phyloP scores from a whole-genome alignment of 2,888 invertebrate genomes.

The Philaethria dido region DNA sequence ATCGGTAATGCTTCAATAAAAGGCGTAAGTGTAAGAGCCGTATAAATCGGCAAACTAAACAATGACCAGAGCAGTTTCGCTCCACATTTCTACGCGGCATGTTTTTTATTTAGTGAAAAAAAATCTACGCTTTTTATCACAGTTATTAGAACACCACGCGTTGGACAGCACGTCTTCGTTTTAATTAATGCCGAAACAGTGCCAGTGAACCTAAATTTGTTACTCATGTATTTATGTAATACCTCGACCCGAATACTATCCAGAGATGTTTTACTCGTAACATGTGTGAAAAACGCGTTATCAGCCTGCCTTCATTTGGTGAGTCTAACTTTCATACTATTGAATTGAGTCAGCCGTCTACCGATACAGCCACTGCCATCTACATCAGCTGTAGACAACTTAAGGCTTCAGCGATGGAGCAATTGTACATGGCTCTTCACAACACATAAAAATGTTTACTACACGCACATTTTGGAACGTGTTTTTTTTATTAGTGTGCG shows the following conservation, averaged over 20 bases:
- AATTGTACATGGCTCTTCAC: constrained; percentile 65
- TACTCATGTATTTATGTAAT: constrained; percentile 53
- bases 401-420: constrained; percentile 56
- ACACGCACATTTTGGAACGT: constrained; percentile 71
- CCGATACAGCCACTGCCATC: constrained; percentile 73
- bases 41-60: constrained; percentile 84
- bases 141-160: constrained; percentile 80
- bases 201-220: constrained; percentile 67
- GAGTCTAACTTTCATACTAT: constrained; percentile 51
- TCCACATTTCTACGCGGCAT: constrained; percentile 78
- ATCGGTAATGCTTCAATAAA: constrained; percentile 83
- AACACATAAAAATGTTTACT: constrained; percentile 65
- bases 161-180: constrained; percentile 77
- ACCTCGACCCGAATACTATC: constrained; percentile 57
- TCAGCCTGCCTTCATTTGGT: constrained; percentile 59
- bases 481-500: constrained; percentile 67
- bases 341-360: constrained; percentile 30
- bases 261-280: constrained; percentile 64
- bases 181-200: constrained; percentile 73
- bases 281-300: constrained; percentile 60
- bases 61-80: constrained; percentile 79
- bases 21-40: constrained; percentile 82
- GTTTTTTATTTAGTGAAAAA: constrained; percentile 75
- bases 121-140: constrained; percentile 74
- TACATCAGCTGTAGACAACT: constrained; percentile 70